Percentiles rank a stretch among this genome's conserved stretches.
Evolutionary conservation across 2,797 vertebrate genomes (phyloP).

Genomic region (Tokudaia tokunoshimensis): DNA sequence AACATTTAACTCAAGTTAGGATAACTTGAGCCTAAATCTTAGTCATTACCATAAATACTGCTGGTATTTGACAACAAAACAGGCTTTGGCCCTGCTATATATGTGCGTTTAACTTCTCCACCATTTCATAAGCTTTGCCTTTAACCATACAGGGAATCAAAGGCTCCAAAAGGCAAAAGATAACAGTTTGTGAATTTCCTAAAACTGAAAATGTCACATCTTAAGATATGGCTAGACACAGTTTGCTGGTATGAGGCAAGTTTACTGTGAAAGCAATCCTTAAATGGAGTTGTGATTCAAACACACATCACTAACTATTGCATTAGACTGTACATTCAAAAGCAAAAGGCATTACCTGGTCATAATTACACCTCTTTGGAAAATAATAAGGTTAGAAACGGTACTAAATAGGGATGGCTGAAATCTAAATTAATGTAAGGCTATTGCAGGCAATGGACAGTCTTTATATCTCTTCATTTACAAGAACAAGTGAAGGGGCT

Average conservation of each 20-base stretch:
- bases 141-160: not conserved
- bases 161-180: not conserved
- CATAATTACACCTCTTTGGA: constrained; percentile 16
- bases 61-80: not conserved
- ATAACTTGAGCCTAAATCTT: constrained; percentile 1
- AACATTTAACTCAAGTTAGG: not conserved
- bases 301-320: not conserved
- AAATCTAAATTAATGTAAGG: constrained; percentile 34
- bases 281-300: not conserved
- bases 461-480: constrained; percentile 3
- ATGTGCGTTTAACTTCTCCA: not conserved
- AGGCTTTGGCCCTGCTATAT: not conserved
- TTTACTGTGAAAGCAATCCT: not conserved
- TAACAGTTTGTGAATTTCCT: not conserved
- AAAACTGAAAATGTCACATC: constrained; percentile 34
- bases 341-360: not conserved
- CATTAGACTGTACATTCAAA: not conserved
- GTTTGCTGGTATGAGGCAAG: not conserved
- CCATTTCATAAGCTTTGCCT: constrained; percentile 4
- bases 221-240: not conserved
- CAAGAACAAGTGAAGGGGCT: not conserved
- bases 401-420: not conserved
- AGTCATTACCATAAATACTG: not conserved
- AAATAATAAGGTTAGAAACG: constrained; percentile 21
- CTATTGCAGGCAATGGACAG: not conserved